Evolutionary conservation across 1,140 invertebrate species (phyloP), one percentile per base, ranked within the genome.

Genomic region (Brachionus sp.): DNA sequence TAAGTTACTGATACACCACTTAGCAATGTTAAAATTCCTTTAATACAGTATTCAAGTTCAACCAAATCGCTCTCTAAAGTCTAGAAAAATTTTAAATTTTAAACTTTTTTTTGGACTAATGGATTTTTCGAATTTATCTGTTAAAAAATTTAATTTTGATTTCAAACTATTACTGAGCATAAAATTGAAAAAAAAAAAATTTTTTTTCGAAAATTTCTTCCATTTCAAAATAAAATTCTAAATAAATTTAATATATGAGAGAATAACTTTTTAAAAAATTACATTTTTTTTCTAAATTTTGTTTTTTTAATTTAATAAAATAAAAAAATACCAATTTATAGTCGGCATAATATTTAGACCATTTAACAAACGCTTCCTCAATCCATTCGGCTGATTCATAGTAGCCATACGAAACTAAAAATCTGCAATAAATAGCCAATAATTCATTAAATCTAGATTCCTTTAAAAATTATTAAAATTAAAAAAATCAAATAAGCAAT

Each of bases 381-480:
- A 75, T 75, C 70, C 70, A 75, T 75, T 44, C 37, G 44, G 25
- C 70, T 25, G 70, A 46, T 46, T 75, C 70, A 29, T 75, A 75
- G 12, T 46, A 75, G 19, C 70, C 70, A 29, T 75, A 75, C 12
- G 70, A 75, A 5, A 75, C 23, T 19, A 75, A 75, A 75, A 75
- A 75, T 46, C 70, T 44, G 12, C 39, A 75, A 46, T 19, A 75
- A 16, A 75, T 13, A 12, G 70, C 16, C 39, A 75, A 50, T 29
- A 75, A 19, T 4, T 23, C 19, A 46, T 39, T 75, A 13, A 46
- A 75, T 50, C 42, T 50, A 9, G 70, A 75, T 29, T 75, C 70
- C 37, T 75, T 50, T n/a, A 16, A 16, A 70, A 25, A 57, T 6
- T 23, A 57, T 5, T 19, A 19, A n/a, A 25, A 23, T 19, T 23